Percentiles rank a stretch among this genome's conserved stretches.
phyloP scores from a whole-genome alignment of 2,888 invertebrate species.

The Drosophila colorata region DNA sequence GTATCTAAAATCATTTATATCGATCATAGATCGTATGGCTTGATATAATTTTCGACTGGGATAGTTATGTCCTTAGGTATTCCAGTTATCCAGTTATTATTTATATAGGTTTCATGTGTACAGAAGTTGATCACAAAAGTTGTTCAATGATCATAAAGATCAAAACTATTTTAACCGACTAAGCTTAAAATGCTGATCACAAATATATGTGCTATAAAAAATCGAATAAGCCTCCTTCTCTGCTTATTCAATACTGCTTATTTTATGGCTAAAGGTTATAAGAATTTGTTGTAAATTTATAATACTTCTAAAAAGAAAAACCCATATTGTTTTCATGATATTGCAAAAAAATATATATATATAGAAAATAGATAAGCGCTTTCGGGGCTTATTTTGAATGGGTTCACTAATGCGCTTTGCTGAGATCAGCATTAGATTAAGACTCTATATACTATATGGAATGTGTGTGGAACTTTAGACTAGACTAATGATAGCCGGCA shows the following conservation, averaged over 20 bases:
- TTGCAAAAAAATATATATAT: background rate
- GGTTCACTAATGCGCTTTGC: conserved; percentile 21
- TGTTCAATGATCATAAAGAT: too few species aligned
- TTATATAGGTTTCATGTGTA: too few species aligned
- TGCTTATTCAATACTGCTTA: background rate
- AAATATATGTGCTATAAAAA: too few species aligned
- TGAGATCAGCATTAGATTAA: conserved; percentile 22
- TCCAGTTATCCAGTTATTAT: too few species aligned
- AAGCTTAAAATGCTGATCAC: too few species aligned
- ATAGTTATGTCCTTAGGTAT: too few species aligned
- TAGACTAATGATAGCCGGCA: conserved; percentile 18
- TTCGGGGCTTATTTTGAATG: conserved; percentile 18
- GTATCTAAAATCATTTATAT: background rate
- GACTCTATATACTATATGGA: conserved; percentile 8
- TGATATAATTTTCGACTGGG: too few species aligned
- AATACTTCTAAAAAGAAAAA: background rate
- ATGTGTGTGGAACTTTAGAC: conserved; percentile 19
- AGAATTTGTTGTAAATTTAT: background rate
- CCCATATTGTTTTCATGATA: conserved; percentile 5
- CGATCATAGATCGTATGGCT: background rate
- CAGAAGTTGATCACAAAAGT: too few species aligned
- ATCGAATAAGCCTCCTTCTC: too few species aligned
- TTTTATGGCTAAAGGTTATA: background rate
- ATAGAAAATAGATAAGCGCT: conserved; percentile 23
- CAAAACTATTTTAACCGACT: too few species aligned